These are phyloP conservation scores for Parazoanthus atlanticus DNA, from an alignment of 92 coral and sea anemone species.

Conservation along the genomic window DNA sequence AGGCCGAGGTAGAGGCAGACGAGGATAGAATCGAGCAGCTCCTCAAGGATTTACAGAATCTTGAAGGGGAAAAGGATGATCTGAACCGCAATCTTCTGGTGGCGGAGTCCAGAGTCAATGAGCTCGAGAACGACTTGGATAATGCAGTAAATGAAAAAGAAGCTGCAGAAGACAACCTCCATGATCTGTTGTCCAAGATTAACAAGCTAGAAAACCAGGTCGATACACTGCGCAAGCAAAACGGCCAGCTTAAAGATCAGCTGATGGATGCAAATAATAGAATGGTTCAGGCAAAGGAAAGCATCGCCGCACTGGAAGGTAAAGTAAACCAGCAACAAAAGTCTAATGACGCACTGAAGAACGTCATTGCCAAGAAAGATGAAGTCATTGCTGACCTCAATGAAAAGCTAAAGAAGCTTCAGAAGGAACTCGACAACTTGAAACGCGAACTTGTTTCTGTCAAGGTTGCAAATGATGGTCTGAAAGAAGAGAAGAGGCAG, in stretches of 20 bases:
- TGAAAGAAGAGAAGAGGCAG: slow-evolving; percentile 75
- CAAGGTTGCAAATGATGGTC: slow-evolving; percentile 69
- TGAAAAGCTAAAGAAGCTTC: slow-evolving; percentile 79
- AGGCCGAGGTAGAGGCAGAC: slow-evolving; percentile 88
- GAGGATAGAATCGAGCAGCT: slow-evolving; percentile 70
- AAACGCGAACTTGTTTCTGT: slow-evolving; percentile 75
- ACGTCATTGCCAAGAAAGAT: slow-evolving; percentile 76
- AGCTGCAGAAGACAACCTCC: slow-evolving; percentile 84
- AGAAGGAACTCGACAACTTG: slow-evolving; percentile 69
- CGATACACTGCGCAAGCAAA: slow-evolving; percentile 78
- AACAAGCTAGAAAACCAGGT: slow-evolving; percentile 78
- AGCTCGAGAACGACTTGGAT: slow-evolving; percentile 81
- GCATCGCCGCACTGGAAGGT: slow-evolving; percentile 66
- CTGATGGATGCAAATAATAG: slow-evolving; percentile 80
- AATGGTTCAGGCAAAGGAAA: slow-evolving; percentile 74
- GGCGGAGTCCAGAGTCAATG: slow-evolving; percentile 70
- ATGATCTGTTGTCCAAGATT: slow-evolving; percentile 73
- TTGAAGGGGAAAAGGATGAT: slow-evolving; percentile 83
- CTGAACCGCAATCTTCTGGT: slow-evolving; percentile 71
- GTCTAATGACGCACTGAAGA: slow-evolving; percentile 68
- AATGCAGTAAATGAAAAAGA: slow-evolving; percentile 74
- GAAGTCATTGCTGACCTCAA: slow-evolving; percentile 68
- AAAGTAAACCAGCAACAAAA: slow-evolving; percentile 71
- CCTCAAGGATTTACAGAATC: slow-evolving; percentile 64
- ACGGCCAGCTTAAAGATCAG: slow-evolving; percentile 79